phyloP scores from a whole-genome alignment of 2,113 vertebrate genomes.

The Sebastes schlegelii region DNA sequence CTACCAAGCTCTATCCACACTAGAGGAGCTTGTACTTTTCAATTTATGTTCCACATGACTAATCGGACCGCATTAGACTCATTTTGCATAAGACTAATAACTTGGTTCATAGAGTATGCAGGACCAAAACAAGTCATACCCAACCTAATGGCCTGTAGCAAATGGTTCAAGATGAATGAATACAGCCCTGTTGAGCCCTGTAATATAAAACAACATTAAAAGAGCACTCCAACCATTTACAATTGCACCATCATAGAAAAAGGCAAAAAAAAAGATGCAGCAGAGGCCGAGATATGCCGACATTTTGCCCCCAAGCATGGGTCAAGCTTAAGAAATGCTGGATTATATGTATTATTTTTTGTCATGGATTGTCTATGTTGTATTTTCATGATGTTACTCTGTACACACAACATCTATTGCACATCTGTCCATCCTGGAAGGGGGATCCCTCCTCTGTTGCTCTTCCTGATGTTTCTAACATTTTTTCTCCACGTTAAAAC shows the following conservation, averaged over 20 bases:
- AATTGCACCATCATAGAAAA: too few species aligned
- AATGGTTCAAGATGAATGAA: background rate
- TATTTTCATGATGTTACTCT: too few species aligned
- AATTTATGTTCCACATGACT: background rate
- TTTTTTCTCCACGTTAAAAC: too few species aligned
- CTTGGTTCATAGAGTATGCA: background rate
- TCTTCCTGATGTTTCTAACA: too few species aligned
- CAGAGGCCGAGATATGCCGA: background rate
- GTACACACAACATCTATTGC: too few species aligned
- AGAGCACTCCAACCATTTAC: too few species aligned
- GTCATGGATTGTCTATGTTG: too few species aligned
- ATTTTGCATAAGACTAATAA: background rate
- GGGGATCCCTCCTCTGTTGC: too few species aligned
- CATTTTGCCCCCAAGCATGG: background rate
- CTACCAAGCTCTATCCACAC: background rate
- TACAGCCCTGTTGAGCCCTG: background rate
- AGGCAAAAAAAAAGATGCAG: too few species aligned
- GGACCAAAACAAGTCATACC: background rate
- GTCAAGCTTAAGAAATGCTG: background rate
- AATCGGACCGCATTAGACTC: background rate
- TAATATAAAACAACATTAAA: background rate
- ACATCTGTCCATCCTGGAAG: too few species aligned
- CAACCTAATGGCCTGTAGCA: background rate
- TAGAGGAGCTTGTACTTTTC: background rate
- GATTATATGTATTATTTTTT: too few species aligned